Evolutionary conservation across 2,113 vertebrate genomes (phyloP).

Genomic region (Verasper variegatus): DNA sequence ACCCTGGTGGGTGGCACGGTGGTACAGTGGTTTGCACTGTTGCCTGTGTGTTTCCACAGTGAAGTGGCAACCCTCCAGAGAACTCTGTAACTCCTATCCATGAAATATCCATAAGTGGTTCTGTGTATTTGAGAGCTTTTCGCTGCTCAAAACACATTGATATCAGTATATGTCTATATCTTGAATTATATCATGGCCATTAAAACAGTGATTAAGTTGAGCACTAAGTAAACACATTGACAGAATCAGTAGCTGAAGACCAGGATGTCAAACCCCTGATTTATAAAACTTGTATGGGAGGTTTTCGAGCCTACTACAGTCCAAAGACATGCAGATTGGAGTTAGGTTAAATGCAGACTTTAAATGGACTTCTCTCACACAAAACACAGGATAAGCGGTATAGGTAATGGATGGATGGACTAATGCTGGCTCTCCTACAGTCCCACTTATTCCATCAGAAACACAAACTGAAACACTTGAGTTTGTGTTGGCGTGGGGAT

Average conservation of each 20-base stretch:
- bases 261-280: too few relatives aligned
- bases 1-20: not conserved
- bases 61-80: not conserved
- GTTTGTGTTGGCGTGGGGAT: not conserved
- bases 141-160: not conserved
- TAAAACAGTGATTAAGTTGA: too few relatives aligned
- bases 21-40: not conserved
- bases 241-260: too few relatives aligned
- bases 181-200: too few relatives aligned
- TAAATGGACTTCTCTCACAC: too few relatives aligned
- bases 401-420: too few relatives aligned
- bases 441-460: not conserved
- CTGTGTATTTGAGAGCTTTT: not conserved
- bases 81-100: not conserved
- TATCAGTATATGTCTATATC: not conserved
- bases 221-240: too few relatives aligned
- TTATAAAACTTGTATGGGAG: too few relatives aligned
- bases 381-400: too few relatives aligned
- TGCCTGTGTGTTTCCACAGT: not conserved
- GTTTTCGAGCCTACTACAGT: too few relatives aligned
- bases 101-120: not conserved
- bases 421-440: not conserved
- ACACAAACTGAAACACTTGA: not conserved
- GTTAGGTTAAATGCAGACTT: too few relatives aligned
- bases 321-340: too few relatives aligned